Evolutionary conservation across 2,113 vertebrate genomes (phyloP).

Genomic region (Apteryx owenii): DNA sequence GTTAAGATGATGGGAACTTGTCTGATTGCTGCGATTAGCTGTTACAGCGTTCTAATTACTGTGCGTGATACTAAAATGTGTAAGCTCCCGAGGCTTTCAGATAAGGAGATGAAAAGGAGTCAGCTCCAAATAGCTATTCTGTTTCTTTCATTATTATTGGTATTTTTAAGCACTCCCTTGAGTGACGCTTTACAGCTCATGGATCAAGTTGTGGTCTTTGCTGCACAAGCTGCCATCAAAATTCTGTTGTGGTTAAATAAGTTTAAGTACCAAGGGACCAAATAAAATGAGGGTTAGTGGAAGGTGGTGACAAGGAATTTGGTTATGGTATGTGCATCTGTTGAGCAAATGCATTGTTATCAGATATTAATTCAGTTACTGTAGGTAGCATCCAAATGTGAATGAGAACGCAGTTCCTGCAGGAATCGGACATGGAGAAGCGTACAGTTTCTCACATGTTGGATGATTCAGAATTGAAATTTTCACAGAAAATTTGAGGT

Average conservation of each 20-base stretch:
- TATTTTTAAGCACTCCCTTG: not conserved
- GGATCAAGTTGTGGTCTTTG: not conserved
- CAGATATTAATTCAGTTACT: conserved; percentile 23
- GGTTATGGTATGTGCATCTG: not conserved
- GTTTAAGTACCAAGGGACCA: not conserved
- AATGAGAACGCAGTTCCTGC: not conserved
- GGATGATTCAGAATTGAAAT: not conserved
- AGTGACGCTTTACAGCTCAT: not conserved
- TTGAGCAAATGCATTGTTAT: not conserved
- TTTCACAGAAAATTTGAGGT: not conserved
- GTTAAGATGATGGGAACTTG: conserved; percentile 46
- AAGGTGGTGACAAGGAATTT: not conserved
- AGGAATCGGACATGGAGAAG: not conserved
- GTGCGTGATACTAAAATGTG: conserved; percentile 11
- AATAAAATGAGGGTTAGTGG: conserved; percentile 14
- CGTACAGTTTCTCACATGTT: not conserved
- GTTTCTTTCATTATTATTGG: not conserved
- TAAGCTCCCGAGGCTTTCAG: conserved; percentile 30
- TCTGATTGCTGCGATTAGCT: conserved; percentile 61
- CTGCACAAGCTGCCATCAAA: conserved; percentile 1
- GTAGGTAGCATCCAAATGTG: not conserved
- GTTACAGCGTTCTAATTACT: conserved; percentile 56
- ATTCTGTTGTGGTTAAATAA: not conserved
- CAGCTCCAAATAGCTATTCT: conserved; percentile 4
- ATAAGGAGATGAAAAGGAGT: conserved; percentile 54